A percentile compares a stretch with the other conserved stretches of the same genome.
Evolutionary conservation across 2,113 vertebrate species (phyloP).

Genomic region (Elaphurus davidianus): DNA sequence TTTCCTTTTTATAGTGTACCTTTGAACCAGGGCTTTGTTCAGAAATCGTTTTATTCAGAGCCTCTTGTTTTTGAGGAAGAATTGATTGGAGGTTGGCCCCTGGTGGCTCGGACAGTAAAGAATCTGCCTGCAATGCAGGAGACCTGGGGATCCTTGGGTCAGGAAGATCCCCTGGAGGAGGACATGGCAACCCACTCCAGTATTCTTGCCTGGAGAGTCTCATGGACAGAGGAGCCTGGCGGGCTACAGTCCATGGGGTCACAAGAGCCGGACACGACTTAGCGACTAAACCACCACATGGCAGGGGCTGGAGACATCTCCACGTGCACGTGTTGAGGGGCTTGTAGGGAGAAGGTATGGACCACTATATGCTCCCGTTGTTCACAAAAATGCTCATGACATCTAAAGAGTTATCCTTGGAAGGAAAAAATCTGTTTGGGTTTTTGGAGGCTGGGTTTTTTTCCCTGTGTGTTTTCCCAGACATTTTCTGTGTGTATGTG

Average conservation of each 20-base stretch:
- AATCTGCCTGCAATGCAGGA: neutral
- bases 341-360: neutral
- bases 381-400: conserved; percentile 38
- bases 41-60: neutral
- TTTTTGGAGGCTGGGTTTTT: neutral
- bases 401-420: conserved; percentile 39
- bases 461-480: neutral
- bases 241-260: neutral
- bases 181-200: neutral
- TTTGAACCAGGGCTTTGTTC: conserved; percentile 57
- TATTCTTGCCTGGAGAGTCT: neutral
- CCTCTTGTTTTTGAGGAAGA: conserved; percentile 18
- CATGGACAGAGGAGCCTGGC: neutral
- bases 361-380: conserved; percentile 10
- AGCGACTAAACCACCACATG: neutral
- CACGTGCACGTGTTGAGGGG: accelerated
- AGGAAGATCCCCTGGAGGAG: neutral
- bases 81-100: conserved; percentile 36
- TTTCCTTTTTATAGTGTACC: neutral
- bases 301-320: neutral
- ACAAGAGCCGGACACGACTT: neutral
- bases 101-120: neutral
- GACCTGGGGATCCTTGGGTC: neutral
- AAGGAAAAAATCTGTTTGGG: neutral
- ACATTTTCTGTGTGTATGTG: neutral